Conservation (phyloP, 2,113 vertebrate species). For the Alexandromys fortis region DNA sequence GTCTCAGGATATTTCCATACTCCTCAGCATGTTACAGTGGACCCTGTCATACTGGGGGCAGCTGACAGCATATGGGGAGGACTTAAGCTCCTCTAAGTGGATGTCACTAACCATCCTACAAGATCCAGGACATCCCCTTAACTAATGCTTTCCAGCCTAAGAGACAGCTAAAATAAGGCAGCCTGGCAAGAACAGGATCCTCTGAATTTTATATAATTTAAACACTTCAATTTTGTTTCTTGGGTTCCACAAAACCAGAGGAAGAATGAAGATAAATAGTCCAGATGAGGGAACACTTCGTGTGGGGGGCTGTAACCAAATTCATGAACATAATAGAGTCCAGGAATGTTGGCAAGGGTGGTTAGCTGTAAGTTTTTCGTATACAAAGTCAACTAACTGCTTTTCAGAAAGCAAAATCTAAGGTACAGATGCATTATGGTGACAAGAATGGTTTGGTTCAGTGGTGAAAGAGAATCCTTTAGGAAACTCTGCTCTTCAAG, state of each 20-base stretch:
- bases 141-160: neutral
- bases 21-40: neutral
- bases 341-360: neutral
- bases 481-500: slow-evolving; percentile 32
- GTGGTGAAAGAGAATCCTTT: neutral
- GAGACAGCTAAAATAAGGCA: neutral
- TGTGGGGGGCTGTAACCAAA: neutral
- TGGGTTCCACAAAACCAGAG: neutral
- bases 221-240: neutral
- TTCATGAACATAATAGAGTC: neutral
- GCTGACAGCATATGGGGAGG: neutral
- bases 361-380: neutral
- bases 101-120: neutral
- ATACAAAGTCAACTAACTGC: neutral
- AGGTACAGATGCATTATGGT: neutral
- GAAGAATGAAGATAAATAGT: neutral
- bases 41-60: neutral
- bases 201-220: neutral
- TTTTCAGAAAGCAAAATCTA: neutral
- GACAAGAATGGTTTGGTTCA: slow-evolving; percentile 10
- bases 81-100: neutral
- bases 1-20: neutral
- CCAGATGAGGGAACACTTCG: neutral
- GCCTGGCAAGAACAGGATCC: neutral
- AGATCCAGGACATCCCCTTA: neutral